These are phyloP conservation scores for Onychostruthus taczanowskii DNA, from an alignment of 2,113 vertebrate species.

Conservation along the genomic window DNA sequence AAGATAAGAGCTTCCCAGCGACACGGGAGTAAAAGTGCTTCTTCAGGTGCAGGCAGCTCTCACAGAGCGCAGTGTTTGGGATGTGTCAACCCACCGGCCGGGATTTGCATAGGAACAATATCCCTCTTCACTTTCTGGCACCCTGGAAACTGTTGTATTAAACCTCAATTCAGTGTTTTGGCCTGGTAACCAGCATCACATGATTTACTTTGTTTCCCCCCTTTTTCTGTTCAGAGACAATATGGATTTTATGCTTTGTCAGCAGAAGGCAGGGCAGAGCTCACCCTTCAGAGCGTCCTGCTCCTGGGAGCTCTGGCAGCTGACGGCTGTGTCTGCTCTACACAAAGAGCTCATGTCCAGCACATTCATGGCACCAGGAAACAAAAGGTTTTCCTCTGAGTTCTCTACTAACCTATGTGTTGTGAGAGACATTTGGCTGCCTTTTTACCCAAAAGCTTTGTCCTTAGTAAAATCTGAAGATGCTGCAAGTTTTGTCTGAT, in stretches of 20 bases:
- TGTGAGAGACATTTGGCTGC: background rate
- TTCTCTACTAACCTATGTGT: background rate
- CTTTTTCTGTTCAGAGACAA: background rate
- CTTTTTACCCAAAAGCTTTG: background rate
- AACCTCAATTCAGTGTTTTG: background rate
- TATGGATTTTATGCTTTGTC: background rate
- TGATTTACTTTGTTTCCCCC: constrained; percentile 16
- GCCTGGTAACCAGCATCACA: background rate
- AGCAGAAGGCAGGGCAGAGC: constrained; percentile 1
- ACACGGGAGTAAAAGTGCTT: background rate
- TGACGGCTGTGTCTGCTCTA: background rate
- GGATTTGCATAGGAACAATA: constrained; percentile 53
- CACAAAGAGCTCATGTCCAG: background rate
- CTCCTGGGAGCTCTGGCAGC: background rate
- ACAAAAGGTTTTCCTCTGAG: background rate
- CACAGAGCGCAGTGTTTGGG: background rate
- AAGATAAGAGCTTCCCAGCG: background rate
- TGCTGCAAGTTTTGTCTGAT: background rate
- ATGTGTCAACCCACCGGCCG: background rate
- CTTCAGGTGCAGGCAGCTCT: constrained; percentile 33
- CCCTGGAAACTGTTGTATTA: constrained; percentile 8
- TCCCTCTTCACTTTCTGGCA: constrained; percentile 17
- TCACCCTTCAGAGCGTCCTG: background rate
- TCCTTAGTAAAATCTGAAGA: background rate
- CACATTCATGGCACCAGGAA: background rate